These are phyloP conservation scores for Elysia crispata DNA, from an alignment of 2,888 invertebrate species.

Conservation along the genomic window DNA sequence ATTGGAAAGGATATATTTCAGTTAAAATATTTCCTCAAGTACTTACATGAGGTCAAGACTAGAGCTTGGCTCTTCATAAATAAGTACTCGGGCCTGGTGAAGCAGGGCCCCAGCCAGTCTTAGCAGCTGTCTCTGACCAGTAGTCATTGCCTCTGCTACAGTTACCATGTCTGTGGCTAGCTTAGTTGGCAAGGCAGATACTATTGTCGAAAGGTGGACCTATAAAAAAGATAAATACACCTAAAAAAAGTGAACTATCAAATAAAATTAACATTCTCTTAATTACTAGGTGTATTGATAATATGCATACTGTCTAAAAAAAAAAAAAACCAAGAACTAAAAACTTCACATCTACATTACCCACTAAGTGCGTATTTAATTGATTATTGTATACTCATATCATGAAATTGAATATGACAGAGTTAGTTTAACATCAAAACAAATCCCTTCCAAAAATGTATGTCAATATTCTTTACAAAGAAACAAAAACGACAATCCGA, in stretches of 20 bases:
- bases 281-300: too few species aligned
- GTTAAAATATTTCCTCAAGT: neutral
- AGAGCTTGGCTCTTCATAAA: slow-evolving; percentile 62
- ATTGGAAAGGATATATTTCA: neutral
- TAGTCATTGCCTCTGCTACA: slow-evolving; percentile 57
- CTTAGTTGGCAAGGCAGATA: slow-evolving; percentile 59
- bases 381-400: too few species aligned
- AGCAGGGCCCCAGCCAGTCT: slow-evolving; percentile 65
- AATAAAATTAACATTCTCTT: too few species aligned
- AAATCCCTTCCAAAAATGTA: too few species aligned
- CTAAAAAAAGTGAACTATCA: neutral
- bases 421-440: too few species aligned
- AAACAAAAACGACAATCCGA: too few species aligned
- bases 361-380: too few species aligned
- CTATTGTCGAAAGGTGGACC: slow-evolving; percentile 60
- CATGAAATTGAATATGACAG: too few species aligned
- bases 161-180: slow-evolving; percentile 61
- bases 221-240: slow-evolving; percentile 44
- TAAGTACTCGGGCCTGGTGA: slow-evolving; percentile 59
- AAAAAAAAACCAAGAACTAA: too few species aligned
- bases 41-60: slow-evolving; percentile 59
- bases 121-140: slow-evolving; percentile 64
- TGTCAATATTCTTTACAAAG: too few species aligned
- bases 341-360: too few species aligned
- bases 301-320: too few species aligned